Percentiles rank a stretch among this genome's conserved stretches.
Evolutionary conservation across 2,888 invertebrate genomes (phyloP).

Genomic region (Omphaloscelis lunosa): DNA sequence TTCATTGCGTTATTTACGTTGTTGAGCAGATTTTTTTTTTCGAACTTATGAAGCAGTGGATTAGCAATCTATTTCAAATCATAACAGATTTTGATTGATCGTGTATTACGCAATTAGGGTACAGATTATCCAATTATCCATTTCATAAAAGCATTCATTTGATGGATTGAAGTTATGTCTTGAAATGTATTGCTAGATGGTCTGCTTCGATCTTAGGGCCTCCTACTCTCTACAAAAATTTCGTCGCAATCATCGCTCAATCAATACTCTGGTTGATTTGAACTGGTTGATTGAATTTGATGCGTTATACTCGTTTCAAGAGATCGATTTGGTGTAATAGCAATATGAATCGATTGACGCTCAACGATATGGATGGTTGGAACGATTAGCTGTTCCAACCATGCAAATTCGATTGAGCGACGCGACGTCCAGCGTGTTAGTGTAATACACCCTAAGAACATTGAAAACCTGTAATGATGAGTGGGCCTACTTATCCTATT

Average conservation of each 20-base stretch:
- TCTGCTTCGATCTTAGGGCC: background rate
- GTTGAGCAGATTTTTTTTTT: too few relatives aligned
- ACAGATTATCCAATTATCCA: too few relatives aligned
- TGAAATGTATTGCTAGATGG: background rate
- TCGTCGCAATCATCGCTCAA: slow-evolving; percentile 3
- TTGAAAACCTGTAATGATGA: background rate
- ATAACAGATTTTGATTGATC: too few relatives aligned
- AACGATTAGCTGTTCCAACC: background rate
- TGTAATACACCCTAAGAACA: slow-evolving; percentile 14
- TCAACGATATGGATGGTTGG: background rate
- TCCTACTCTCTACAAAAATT: slow-evolving; percentile 9
- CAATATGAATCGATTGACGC: background rate
- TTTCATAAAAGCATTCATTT: background rate
- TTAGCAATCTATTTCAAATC: too few relatives aligned
- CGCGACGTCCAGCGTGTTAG: background rate
- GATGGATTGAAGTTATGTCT: background rate
- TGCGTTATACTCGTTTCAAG: slow-evolving; percentile 18
- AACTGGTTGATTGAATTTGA: slow-evolving; percentile 27
- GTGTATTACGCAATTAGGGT: too few relatives aligned
- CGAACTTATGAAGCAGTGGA: too few relatives aligned
- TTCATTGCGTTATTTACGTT: too few relatives aligned
- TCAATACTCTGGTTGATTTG: slow-evolving; percentile 29
- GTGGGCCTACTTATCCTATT: slow-evolving; percentile 7
- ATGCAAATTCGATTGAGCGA: background rate
- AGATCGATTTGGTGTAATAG: slow-evolving; percentile 17